These are phyloP conservation scores for Plebejus melissa DNA, from an alignment of 2,888 invertebrate genomes.

Conservation along the genomic window DNA sequence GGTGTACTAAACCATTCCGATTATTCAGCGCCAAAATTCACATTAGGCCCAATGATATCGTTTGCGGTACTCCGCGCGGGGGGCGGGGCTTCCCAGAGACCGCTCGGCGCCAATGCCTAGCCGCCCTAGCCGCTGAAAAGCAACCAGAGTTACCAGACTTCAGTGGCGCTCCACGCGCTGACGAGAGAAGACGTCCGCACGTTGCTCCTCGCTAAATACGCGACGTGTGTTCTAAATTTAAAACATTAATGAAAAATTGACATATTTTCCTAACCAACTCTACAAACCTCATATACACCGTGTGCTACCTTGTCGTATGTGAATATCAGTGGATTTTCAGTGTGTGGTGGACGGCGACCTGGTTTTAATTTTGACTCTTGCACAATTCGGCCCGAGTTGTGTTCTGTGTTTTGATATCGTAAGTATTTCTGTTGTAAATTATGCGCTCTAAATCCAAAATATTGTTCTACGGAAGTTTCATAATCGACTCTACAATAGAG, in stretches of 20 bases:
- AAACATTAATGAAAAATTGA: conserved; percentile 60
- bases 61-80: conserved; percentile 30
- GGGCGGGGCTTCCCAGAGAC: conserved; percentile 50
- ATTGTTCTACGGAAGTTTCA: conserved; percentile 1
- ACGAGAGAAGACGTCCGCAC: conserved; percentile 24
- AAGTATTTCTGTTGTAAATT: conserved; percentile 38
- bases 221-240: conserved; percentile 47
- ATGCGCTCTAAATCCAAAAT: not conserved
- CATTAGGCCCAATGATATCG: conserved; percentile 4
- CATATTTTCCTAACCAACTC: conserved; percentile 40
- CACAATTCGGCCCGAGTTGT: conserved; percentile 49
- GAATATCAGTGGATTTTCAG: conserved; percentile 40
- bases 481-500: not conserved
- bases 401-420: conserved; percentile 44
- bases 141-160: conserved; percentile 20
- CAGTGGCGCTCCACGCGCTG: conserved; percentile 64
- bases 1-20: not conserved
- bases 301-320: conserved; percentile 39
- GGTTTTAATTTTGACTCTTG: conserved; percentile 65
- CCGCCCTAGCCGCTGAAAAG: conserved; percentile 17
- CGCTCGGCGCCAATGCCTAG: conserved; percentile 55
- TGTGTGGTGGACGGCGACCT: conserved; percentile 50
- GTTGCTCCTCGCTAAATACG: conserved; percentile 37
- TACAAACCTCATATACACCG: conserved; percentile 45
- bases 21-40: conserved; percentile 1